Percentiles rank a stretch among this genome's conserved stretches.
Evolutionary conservation across 2,888 invertebrate species (phyloP).

Genomic region (Isotomurus palustris): DNA sequence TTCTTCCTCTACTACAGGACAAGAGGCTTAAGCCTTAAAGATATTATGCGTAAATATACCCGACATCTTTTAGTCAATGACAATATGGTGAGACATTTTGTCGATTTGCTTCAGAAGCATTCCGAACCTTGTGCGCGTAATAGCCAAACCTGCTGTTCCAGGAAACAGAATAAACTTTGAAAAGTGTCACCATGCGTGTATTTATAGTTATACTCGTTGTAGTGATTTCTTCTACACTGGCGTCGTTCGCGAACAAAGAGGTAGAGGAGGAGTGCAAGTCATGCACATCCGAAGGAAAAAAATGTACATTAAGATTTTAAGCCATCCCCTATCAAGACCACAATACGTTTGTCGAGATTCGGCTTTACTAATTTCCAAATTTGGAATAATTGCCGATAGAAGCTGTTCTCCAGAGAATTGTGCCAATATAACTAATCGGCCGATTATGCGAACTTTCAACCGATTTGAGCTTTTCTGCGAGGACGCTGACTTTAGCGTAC

Average conservation of each 20-base stretch:
- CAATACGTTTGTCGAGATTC: neutral
- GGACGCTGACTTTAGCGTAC: no score
- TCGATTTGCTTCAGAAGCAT: no score
- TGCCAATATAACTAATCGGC: no score
- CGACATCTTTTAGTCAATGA: neutral
- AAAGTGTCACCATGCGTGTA: no score
- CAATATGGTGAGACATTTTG: neutral
- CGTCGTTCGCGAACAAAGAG: no score
- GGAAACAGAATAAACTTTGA: no score
- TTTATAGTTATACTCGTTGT: no score
- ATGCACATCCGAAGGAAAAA: neutral
- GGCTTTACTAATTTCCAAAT: neutral
- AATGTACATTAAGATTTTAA: neutral
- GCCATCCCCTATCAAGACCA: neutral
- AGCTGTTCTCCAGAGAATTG: neutral
- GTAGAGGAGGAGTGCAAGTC: neutral
- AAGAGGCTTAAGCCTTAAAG: neutral
- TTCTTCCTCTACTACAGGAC: neutral
- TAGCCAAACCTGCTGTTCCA: no score
- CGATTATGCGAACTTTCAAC: no score
- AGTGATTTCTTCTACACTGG: no score
- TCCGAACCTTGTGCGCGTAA: no score
- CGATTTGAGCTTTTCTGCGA: no score
- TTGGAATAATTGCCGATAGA: neutral
- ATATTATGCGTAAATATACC: neutral